These are phyloP conservation scores for Ceratoteleas bidentatus DNA, from an alignment of 1,140 invertebrate genomes.

Conservation along the genomic window DNA sequence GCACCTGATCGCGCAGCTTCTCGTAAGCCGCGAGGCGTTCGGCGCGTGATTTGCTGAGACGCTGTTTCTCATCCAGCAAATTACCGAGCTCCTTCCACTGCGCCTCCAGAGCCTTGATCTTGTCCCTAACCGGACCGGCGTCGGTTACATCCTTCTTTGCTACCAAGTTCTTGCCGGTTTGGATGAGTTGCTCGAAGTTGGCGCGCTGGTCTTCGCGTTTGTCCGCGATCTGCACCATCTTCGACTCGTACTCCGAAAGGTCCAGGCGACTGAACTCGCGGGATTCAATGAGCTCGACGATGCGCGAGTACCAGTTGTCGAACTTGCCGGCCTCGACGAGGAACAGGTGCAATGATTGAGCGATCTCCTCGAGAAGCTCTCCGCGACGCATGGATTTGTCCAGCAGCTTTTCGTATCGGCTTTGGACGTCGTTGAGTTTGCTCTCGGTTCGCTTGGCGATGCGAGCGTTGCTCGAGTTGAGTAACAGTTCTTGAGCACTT, in stretches of 20 bases:
- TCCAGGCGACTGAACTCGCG: too few relatives aligned
- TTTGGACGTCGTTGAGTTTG: slow-evolving; percentile 92
- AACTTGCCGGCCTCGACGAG: slow-evolving; percentile 85
- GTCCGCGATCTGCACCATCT: too few relatives aligned
- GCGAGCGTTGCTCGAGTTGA: slow-evolving; percentile 90
- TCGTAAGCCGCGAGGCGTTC: slow-evolving; percentile 94
- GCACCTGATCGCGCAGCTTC: slow-evolving; percentile 89
- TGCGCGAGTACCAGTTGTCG: slow-evolving; percentile 87
- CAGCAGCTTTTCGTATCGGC: slow-evolving; percentile 91
- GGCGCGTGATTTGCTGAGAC: slow-evolving; percentile 89
- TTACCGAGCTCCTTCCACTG: slow-evolving; percentile 93
- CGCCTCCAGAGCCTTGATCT: slow-evolving; percentile 92
- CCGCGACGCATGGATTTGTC: slow-evolving; percentile 90
- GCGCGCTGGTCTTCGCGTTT: too few relatives aligned
- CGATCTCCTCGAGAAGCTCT: slow-evolving; percentile 91
- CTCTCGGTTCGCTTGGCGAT: slow-evolving; percentile 94
- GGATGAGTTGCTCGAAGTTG: too few relatives aligned
- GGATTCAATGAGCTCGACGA: too few relatives aligned
- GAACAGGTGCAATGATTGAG: slow-evolving; percentile 87
- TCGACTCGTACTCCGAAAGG: too few relatives aligned
- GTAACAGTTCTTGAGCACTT: slow-evolving; percentile 89
- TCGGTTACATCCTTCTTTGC: too few relatives aligned
- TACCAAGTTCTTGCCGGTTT: too few relatives aligned
- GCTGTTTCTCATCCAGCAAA: slow-evolving; percentile 90
- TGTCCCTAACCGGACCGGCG: slow-evolving; percentile 90